phyloP scores from a whole-genome alignment of 2,797 vertebrate genomes.

The Gadopsis bispinosus region DNA sequence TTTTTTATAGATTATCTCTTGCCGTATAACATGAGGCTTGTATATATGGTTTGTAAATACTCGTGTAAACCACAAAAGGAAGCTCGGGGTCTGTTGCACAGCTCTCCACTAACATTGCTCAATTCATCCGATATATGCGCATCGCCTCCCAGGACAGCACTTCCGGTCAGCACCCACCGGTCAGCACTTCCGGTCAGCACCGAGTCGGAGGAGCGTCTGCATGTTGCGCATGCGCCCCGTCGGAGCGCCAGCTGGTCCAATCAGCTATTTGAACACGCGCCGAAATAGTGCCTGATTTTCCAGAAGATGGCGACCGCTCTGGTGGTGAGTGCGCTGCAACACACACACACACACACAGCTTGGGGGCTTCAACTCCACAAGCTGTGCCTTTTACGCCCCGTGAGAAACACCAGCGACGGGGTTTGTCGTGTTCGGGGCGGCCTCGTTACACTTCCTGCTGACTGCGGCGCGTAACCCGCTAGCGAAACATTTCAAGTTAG shows the following conservation, averaged over 20 bases:
- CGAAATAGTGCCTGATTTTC: conserved; percentile 66
- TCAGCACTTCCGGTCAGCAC: too few relatives aligned
- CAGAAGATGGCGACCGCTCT: conserved; percentile 96
- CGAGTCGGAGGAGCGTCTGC: too few relatives aligned
- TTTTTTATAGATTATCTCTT: not conserved
- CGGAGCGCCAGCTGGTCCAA: conserved; percentile 75
- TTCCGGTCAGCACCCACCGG: too few relatives aligned
- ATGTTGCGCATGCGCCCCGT: conserved; percentile 72
- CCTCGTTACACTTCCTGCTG: conserved; percentile 5
- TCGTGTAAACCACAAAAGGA: not conserved
- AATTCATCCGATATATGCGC: not conserved
- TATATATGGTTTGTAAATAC: not conserved
- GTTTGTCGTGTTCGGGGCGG: too few relatives aligned
- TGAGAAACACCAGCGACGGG: not conserved
- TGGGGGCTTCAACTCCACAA: fast-evolving
- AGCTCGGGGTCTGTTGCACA: not conserved
- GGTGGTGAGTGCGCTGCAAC: conserved; percentile 88
- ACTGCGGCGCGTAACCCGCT: not conserved
- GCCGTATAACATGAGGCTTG: too few relatives aligned
- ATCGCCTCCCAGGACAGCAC: not conserved
- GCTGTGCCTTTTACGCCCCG: fast-evolving
- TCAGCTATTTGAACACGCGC: conserved; percentile 83
- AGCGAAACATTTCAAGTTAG: conserved; percentile 24
- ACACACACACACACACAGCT: too few relatives aligned
- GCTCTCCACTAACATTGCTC: not conserved